phyloP scores from a whole-genome alignment of 1,140 invertebrate species.

The Zelostemma sp. region DNA sequence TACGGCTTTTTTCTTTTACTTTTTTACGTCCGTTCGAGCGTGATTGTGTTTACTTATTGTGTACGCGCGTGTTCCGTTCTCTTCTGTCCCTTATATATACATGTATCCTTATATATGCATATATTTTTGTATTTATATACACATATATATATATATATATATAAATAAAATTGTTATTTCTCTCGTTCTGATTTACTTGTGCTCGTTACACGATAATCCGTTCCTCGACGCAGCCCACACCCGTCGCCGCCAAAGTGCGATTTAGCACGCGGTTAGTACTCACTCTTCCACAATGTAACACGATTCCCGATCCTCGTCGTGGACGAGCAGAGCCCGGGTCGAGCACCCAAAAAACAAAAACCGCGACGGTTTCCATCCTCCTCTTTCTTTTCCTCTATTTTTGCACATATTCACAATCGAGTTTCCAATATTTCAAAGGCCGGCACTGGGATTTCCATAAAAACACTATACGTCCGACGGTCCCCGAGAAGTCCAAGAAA shows the following conservation, averaged over 20 bases:
- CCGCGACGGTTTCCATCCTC: no score
- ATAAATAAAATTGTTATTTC: conserved; percentile 21
- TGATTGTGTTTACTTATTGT: conserved; percentile 45
- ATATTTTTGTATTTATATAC: conserved; percentile 7
- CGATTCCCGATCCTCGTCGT: conserved; percentile 12
- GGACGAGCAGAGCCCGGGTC: conserved; percentile 20
- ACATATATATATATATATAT: not conserved
- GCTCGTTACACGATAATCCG: conserved; percentile 26
- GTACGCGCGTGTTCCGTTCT: conserved; percentile 25
- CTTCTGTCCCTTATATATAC: conserved; percentile 34
- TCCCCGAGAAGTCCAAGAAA: not conserved
- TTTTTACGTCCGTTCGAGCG: conserved; percentile 26
- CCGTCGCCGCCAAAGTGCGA: conserved; percentile 26
- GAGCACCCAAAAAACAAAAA: no score
- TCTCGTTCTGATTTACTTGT: no score
- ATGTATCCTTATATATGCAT: conserved; percentile 28
- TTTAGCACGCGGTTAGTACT: conserved; percentile 36
- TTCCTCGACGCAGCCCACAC: conserved; percentile 31
- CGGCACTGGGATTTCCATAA: conserved; percentile 23
- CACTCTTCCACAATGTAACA: conserved; percentile 36
- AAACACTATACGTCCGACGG: conserved; percentile 3
- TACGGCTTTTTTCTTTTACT: conserved; percentile 41
- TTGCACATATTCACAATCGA: conserved; percentile 19
- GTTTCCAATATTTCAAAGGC: conserved; percentile 19
- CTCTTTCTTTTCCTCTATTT: no score